A percentile compares a stretch with the other conserved stretches of the same genome.
Evolutionary conservation across 2,888 invertebrate species (phyloP).

Genomic region (Drosophila rellima): DNA sequence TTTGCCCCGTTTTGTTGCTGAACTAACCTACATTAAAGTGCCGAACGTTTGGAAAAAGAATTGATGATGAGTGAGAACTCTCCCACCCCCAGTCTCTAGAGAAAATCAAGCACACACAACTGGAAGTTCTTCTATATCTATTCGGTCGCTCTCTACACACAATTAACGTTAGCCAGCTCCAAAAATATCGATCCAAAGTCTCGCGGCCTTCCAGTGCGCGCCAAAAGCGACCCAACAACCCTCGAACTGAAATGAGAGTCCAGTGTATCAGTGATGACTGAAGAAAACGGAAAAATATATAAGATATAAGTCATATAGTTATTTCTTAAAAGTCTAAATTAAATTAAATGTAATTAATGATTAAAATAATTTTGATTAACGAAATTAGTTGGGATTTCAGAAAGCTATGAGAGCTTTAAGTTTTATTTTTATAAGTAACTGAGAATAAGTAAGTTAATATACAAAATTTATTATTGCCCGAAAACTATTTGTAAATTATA

Average conservation of each 20-base stretch:
- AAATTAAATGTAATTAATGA: background rate
- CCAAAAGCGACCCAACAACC: constrained; percentile 67
- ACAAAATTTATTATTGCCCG: no score
- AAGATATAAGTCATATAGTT: no score
- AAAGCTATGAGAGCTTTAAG: background rate
- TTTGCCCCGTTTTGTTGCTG: constrained; percentile 41
- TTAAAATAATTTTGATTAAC: background rate
- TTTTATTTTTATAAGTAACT: background rate
- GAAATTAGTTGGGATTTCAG: background rate
- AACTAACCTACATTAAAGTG: constrained; percentile 77
- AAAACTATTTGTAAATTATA: no score
- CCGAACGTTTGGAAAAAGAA: constrained; percentile 1
- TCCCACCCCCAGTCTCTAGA: constrained; percentile 1
- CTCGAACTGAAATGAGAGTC: constrained; percentile 10
- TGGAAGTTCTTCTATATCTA: constrained; percentile 29
- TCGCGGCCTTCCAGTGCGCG: constrained; percentile 62
- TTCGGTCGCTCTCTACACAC: background rate
- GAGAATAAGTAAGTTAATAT: no score
- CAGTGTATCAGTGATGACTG: constrained; percentile 6
- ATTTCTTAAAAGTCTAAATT: background rate
- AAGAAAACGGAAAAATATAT: no score
- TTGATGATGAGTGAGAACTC: background rate
- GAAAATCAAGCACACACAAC: constrained; percentile 30
- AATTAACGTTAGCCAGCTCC: constrained; percentile 38
- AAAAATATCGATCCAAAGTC: constrained; percentile 72